These are phyloP conservation scores for Pteropus rufus DNA, from an alignment of 2,797 vertebrate species.

Conservation along the genomic window DNA sequence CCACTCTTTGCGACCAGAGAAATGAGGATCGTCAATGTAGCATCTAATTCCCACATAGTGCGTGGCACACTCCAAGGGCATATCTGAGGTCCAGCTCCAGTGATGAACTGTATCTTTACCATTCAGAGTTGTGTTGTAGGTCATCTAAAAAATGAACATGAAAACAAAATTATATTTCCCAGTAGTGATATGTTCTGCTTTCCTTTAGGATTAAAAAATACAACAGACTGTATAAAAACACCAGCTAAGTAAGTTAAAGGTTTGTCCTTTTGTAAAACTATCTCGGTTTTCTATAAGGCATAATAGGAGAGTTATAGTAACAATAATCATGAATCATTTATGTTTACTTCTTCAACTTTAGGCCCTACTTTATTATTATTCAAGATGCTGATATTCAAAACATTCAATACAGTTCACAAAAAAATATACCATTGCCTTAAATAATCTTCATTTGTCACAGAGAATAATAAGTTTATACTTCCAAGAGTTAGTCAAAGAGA, in stretches of 20 bases:
- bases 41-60: constrained; percentile 80
- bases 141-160: constrained; percentile 68
- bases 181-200: not conserved
- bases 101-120: constrained; percentile 63
- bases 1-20: constrained; percentile 77
- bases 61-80: constrained; percentile 81
- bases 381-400: not conserved
- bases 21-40: constrained; percentile 71
- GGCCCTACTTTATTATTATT: not conserved
- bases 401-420: not conserved
- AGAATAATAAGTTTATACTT: not conserved
- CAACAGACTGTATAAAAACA: not conserved
- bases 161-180: not conserved
- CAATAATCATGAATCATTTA: not conserved
- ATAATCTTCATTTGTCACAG: not conserved
- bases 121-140: constrained; percentile 72
- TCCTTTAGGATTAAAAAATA: not conserved
- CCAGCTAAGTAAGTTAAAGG: not conserved
- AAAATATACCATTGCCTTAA: not conserved
- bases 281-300: not conserved
- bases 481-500: not conserved
- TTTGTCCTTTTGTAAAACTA: not conserved
- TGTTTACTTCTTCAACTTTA: not conserved
- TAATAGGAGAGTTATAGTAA: not conserved
- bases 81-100: constrained; percentile 84